Evolutionary conservation across 2,888 invertebrate genomes (phyloP).

Genomic region (Drosophila crucigera): DNA sequence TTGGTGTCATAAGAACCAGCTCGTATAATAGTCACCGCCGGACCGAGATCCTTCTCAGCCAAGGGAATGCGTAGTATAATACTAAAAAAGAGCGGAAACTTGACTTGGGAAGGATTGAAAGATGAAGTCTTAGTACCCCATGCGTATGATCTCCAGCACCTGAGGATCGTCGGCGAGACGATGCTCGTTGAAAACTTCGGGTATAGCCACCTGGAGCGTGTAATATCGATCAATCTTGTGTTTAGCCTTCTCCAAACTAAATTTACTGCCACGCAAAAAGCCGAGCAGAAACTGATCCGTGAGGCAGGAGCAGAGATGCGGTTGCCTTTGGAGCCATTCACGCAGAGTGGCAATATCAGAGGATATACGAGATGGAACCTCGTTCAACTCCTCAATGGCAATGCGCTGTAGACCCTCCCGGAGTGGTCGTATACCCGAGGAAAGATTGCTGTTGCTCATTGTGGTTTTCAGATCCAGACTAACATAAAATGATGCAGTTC

Average conservation of each 20-base stretch:
- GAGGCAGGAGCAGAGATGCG: slow-evolving; percentile 85
- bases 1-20: slow-evolving; percentile 86
- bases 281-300: slow-evolving; percentile 86
- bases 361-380: slow-evolving; percentile 83
- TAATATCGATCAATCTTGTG: slow-evolving; percentile 87
- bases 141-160: slow-evolving; percentile 79
- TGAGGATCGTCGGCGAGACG: slow-evolving; percentile 77
- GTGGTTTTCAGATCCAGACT: slow-evolving; percentile 32
- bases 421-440: slow-evolving; percentile 33
- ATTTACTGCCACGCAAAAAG: slow-evolving; percentile 87
- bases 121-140: slow-evolving; percentile 63
- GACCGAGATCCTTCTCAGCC: slow-evolving; percentile 84
- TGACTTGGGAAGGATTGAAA: neutral
- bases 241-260: slow-evolving; percentile 87
- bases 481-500: slow-evolving; percentile 31
- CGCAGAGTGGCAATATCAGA: slow-evolving; percentile 85
- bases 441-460: slow-evolving; percentile 23
- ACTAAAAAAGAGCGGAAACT: slow-evolving; percentile 1
- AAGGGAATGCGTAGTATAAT: slow-evolving; percentile 81
- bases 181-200: slow-evolving; percentile 87
- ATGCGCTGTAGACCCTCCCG: slow-evolving; percentile 72
- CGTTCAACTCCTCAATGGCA: slow-evolving; percentile 86
- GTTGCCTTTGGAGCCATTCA: slow-evolving; percentile 86
- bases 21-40: slow-evolving; percentile 86
- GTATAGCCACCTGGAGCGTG: slow-evolving; percentile 86